Evolutionary conservation across 2,113 vertebrate species (phyloP), one percentile per base, ranked within the genome.

Genomic region (Oncorhynchus gorbuscha): DNA sequence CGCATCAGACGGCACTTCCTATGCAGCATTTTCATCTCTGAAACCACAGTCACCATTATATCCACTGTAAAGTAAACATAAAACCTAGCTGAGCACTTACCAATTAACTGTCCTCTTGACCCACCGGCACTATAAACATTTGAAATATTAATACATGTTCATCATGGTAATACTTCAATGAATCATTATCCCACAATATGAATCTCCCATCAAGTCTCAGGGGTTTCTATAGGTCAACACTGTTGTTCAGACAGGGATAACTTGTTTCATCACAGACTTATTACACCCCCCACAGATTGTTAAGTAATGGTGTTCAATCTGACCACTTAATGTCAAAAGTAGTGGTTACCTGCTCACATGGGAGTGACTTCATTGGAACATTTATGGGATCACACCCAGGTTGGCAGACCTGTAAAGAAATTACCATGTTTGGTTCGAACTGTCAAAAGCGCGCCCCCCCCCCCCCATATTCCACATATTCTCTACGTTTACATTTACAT

Each of bases 1-100:
- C 92, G 91, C 89, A 92, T 93, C 84, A 89, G 93, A 93, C 92
- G 87, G 93, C 90, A 92, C 90, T 93, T 93, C 92, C 92, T 62
- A 62, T 62, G 59, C 59, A 62, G 59, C 59, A 11, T 24, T 62
- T 62, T 62, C 59, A 62, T 62, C 59, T 8, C 7, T 62, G 59
- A 62, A 62, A 24, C 16, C 12, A 55, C 92, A 93, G 90, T 70
- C 78, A 90, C 81, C 79, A 30, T 66, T 87, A 76, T 11, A 11
- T 45, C 39, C 39, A 45, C 9, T 45, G 39, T 45, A 91, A 89
- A 84, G 92, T 92, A 88, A 5, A 13, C 49, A 1, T 1, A 16
- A 16, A 5, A 4, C 16, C 16, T 55, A 18, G 51, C 1, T 13
- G 14, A 55, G 51, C 51, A 55, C 51, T 55, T 55, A 55, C 51